These are phyloP conservation scores for Leucophora obtusa DNA, from an alignment of 2,888 invertebrate genomes.

Conservation along the genomic window DNA sequence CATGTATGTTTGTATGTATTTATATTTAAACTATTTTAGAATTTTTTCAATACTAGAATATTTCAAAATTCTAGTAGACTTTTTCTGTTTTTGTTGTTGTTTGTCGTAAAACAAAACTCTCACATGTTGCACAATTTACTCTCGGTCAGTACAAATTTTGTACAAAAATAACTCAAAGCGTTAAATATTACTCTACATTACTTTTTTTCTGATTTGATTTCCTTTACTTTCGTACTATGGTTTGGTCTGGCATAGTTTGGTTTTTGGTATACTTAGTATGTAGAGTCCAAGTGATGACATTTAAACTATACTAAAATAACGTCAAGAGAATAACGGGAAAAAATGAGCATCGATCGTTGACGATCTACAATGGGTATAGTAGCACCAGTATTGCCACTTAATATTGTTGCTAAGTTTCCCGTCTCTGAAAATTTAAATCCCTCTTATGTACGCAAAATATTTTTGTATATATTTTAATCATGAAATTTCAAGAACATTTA, in stretches of 20 bases:
- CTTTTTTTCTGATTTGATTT: slow-evolving; percentile 25
- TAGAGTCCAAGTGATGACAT: slow-evolving; percentile 57
- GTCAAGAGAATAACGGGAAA: slow-evolving; percentile 53
- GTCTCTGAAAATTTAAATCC: neutral
- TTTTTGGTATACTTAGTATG: slow-evolving; percentile 14
- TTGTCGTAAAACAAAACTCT: slow-evolving; percentile 38
- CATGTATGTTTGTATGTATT: neutral
- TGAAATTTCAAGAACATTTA: too few relatives aligned
- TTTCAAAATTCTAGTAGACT: slow-evolving; percentile 56
- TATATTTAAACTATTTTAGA: slow-evolving; percentile 55
- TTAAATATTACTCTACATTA: slow-evolving; percentile 56
- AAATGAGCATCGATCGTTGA: slow-evolving; percentile 40
- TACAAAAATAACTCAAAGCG: slow-evolving; percentile 51
- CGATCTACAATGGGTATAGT: slow-evolving; percentile 20
- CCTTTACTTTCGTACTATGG: slow-evolving; percentile 37
- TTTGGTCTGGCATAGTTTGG: slow-evolving; percentile 21
- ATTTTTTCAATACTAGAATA: slow-evolving; percentile 54
- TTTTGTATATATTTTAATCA: too few relatives aligned
- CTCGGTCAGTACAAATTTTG: slow-evolving; percentile 47
- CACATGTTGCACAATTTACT: slow-evolving; percentile 53
- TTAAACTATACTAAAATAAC: slow-evolving; percentile 52
- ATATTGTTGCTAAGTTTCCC: neutral
- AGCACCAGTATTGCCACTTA: slow-evolving; percentile 26
- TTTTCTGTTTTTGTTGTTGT: neutral
- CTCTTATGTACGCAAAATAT: neutral